phyloP scores from a whole-genome alignment of 2,888 invertebrate genomes.

The Parnassius smintheus region DNA sequence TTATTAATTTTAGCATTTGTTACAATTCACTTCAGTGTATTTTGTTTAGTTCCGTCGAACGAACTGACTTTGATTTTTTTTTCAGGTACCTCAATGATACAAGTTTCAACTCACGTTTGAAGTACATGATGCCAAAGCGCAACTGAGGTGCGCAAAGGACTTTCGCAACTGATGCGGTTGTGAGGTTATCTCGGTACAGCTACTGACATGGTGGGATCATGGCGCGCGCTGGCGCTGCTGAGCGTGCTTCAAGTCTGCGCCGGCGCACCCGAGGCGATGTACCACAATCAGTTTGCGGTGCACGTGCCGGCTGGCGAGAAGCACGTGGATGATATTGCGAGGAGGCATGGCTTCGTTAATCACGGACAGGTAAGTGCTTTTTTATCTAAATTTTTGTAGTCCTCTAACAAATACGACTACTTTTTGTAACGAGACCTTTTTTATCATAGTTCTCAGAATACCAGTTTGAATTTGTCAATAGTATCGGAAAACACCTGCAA shows the following conservation, averaged over 20 bases:
- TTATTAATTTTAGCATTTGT: too few relatives aligned
- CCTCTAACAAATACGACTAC: too few relatives aligned
- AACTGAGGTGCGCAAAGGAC: constrained; percentile 36
- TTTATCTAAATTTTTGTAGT: too few relatives aligned
- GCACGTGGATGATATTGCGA: constrained; percentile 89
- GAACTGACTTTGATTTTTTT: background rate
- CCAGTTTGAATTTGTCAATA: too few relatives aligned
- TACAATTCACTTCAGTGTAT: too few relatives aligned
- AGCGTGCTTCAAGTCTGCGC: constrained; percentile 53
- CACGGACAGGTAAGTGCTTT: constrained; percentile 89
- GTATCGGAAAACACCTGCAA: too few relatives aligned
- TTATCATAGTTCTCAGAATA: too few relatives aligned
- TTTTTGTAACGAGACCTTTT: too few relatives aligned
- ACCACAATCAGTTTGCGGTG: constrained; percentile 92
- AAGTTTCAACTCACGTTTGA: constrained; percentile 36
- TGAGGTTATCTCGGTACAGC: constrained; percentile 41
- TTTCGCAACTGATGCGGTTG: constrained; percentile 53
- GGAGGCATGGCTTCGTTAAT: constrained; percentile 92
- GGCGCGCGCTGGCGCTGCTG: constrained; percentile 53
- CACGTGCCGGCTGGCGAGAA: constrained; percentile 87
- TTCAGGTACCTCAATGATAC: constrained; percentile 33
- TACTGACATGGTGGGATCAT: constrained; percentile 67
- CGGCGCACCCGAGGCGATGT: constrained; percentile 72
- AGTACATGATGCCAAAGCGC: constrained; percentile 31
- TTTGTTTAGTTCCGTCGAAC: too few relatives aligned